Evolutionary conservation across 2,888 invertebrate species (phyloP).

Genomic region (Serripes groenlandicus): DNA sequence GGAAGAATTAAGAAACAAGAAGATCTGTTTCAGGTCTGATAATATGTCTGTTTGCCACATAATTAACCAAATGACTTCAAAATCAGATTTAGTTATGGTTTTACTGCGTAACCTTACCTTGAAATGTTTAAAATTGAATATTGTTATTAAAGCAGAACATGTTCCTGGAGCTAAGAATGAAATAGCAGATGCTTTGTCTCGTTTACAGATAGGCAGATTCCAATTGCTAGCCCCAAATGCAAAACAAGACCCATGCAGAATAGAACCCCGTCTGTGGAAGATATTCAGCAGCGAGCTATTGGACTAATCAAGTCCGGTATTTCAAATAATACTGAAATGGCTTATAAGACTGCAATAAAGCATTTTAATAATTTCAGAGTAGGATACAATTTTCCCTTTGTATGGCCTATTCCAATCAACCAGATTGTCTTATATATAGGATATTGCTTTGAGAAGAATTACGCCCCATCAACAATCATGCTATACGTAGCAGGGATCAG

Average conservation of each 20-base stretch:
- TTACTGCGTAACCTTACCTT: slow-evolving; percentile 35
- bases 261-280: slow-evolving; percentile 14
- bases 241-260: slow-evolving; percentile 13
- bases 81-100: slow-evolving; percentile 31
- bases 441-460: slow-evolving; percentile 33
- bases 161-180: slow-evolving; percentile 21
- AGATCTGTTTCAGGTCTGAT: slow-evolving; percentile 38
- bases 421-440: slow-evolving; percentile 37
- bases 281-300: slow-evolving; percentile 26
- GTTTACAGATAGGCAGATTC: slow-evolving; percentile 33
- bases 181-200: slow-evolving; percentile 21
- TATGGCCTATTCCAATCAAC: slow-evolving; percentile 30
- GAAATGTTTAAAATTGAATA: slow-evolving; percentile 29
- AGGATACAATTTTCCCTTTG: neutral
- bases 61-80: slow-evolving; percentile 46
- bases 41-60: slow-evolving; percentile 44
- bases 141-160: slow-evolving; percentile 34
- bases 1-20: slow-evolving; percentile 28
- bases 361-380: slow-evolving; percentile 14
- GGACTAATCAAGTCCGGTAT: slow-evolving; percentile 24
- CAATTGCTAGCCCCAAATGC: slow-evolving; percentile 25
- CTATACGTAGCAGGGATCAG: slow-evolving; percentile 38
- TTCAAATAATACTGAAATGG: slow-evolving; percentile 7
- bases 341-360: slow-evolving; percentile 30
- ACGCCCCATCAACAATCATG: slow-evolving; percentile 38